phyloP scores from a whole-genome alignment of 2,797 vertebrate species.

The Lycodopsis pacificus region DNA sequence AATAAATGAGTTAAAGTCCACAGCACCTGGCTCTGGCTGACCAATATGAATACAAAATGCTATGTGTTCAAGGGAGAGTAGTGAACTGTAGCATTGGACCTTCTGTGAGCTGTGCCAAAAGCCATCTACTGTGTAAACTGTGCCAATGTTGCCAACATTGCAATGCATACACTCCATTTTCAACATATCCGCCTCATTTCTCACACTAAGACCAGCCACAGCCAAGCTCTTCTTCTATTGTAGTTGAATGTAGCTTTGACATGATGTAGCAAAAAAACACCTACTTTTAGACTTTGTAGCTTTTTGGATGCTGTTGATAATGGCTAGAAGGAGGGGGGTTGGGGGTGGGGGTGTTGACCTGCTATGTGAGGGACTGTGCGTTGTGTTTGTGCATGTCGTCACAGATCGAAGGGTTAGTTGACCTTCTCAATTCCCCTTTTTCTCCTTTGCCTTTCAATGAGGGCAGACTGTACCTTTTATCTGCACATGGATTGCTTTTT shows the following conservation, averaged over 20 bases:
- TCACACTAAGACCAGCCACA: slow-evolving; percentile 86
- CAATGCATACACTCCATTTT: slow-evolving; percentile 55
- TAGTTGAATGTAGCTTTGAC: slow-evolving; percentile 89
- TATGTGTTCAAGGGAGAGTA: slow-evolving; percentile 49
- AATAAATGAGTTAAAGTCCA: slow-evolving; percentile 39
- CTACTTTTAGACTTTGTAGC: slow-evolving; percentile 85
- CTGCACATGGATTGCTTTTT: slow-evolving; percentile 77
- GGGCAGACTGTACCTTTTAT: slow-evolving; percentile 75
- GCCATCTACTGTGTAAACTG: slow-evolving; percentile 76
- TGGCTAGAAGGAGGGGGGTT: slow-evolving; percentile 59
- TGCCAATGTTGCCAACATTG: slow-evolving; percentile 64
- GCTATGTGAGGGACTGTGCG: slow-evolving; percentile 77
- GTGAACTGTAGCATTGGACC: slow-evolving; percentile 56
- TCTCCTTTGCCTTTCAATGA: slow-evolving; percentile 67
- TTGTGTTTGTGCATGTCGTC: slow-evolving; percentile 86
- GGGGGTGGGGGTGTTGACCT: slow-evolving; percentile 53
- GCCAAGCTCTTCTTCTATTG: slow-evolving; percentile 84
- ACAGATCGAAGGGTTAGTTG: slow-evolving; percentile 83
- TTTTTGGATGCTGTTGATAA: slow-evolving; percentile 82
- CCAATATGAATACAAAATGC: slow-evolving; percentile 45
- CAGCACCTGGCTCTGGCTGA: slow-evolving; percentile 57
- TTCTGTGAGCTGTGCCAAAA: slow-evolving; percentile 68
- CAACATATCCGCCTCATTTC: slow-evolving; percentile 67
- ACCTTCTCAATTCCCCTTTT: slow-evolving; percentile 73
- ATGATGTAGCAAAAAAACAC: slow-evolving; percentile 87